Percentiles rank a stretch among this genome's conserved stretches.
phyloP scores from a whole-genome alignment of 2,888 invertebrate species.

The Nemurella pictetii region DNA sequence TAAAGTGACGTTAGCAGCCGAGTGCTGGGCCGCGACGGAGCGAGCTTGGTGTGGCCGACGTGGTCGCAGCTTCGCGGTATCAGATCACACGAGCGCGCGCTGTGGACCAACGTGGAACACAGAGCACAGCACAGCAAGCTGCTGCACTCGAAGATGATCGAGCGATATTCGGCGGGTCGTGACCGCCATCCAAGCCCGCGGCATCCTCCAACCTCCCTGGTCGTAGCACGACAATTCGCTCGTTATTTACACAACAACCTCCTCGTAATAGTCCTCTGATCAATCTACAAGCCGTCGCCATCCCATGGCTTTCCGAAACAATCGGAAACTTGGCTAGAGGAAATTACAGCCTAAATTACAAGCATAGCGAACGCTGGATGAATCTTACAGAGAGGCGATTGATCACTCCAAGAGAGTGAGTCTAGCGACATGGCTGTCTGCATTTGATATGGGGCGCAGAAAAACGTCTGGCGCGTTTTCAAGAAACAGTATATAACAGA shows the following conservation, averaged over 20 bases:
- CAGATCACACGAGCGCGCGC: neutral
- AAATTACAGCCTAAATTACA: neutral
- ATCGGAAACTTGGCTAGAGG: neutral
- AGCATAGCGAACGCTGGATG: neutral
- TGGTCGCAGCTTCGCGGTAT: neutral
- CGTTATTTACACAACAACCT: neutral
- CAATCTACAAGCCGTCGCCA: neutral
- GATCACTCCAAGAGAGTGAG: too few relatives aligned
- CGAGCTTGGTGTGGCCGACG: too few relatives aligned
- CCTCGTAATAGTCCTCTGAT: neutral
- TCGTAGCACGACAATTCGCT: neutral
- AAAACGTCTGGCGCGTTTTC: too few relatives aligned
- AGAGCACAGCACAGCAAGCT: too few relatives aligned
- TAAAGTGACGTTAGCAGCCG: neutral
- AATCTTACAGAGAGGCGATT: too few relatives aligned
- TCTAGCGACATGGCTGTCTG: too few relatives aligned
- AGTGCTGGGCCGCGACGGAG: too few relatives aligned
- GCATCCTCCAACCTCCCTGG: neutral
- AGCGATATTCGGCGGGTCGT: slow-evolving; percentile 22
- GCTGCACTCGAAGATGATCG: slow-evolving; percentile 4
- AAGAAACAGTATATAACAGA: too few relatives aligned
- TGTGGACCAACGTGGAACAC: too few relatives aligned
- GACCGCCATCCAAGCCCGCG: neutral
- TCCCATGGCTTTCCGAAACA: too few relatives aligned
- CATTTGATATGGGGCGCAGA: too few relatives aligned